Evolutionary conservation across 2,113 vertebrate genomes (phyloP).

Genomic region (Pomatorhinus ruficollis): DNA sequence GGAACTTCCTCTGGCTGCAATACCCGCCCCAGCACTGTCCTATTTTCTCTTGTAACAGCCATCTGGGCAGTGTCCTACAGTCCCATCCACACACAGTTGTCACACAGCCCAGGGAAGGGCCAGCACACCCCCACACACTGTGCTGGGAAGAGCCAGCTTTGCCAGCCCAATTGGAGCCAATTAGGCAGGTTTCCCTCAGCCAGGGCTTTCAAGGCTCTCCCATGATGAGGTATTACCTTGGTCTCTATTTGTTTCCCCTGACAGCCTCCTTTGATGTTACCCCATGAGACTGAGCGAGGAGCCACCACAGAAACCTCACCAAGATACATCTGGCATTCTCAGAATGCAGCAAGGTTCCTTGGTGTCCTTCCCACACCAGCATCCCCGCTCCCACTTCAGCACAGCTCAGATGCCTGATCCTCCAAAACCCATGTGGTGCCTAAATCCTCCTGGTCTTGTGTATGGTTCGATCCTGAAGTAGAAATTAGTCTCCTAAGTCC

Average conservation of each 20-base stretch:
- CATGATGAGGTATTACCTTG: neutral
- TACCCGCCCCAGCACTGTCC: neutral
- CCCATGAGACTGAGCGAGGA: neutral
- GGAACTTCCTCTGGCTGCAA: neutral
- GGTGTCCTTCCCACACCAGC: neutral
- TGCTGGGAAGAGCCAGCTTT: neutral
- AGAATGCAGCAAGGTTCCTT: neutral
- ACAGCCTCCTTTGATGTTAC: constrained; percentile 1
- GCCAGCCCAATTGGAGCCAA: neutral
- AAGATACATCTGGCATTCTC: neutral
- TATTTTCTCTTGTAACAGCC: neutral
- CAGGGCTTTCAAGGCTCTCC: neutral
- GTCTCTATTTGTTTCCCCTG: neutral
- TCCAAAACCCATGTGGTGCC: neutral
- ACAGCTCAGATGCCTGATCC: neutral
- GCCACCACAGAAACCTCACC: neutral
- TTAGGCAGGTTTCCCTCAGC: neutral
- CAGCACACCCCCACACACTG: neutral
- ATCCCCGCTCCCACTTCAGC: neutral
- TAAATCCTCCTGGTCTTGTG: neutral
- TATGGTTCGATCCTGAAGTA: neutral
- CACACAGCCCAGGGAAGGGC: neutral
- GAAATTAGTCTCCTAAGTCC: neutral
- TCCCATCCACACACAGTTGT: rapidly evolving
- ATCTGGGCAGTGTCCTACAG: neutral